These are phyloP conservation scores for Criorhina ranunculi DNA, from an alignment of 2,888 invertebrate species.

Conservation along the genomic window DNA sequence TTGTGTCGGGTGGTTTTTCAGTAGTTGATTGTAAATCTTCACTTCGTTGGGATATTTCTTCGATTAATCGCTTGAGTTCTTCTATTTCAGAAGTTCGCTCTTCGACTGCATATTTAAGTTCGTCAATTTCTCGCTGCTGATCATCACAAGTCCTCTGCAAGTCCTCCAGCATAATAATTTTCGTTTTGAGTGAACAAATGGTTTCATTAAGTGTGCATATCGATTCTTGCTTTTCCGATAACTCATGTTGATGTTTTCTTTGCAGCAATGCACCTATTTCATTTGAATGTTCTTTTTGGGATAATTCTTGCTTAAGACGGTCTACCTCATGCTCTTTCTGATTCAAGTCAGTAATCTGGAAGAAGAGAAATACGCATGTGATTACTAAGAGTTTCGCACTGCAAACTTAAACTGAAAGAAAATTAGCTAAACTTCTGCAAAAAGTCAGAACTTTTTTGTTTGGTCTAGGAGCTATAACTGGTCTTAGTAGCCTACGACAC, in stretches of 20 bases:
- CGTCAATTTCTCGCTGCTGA: slow-evolving; percentile 79
- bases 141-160: slow-evolving; percentile 79
- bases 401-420: too few species aligned
- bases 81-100: slow-evolving; percentile 78
- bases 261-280: not conserved
- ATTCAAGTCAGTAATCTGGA: slow-evolving; percentile 47
- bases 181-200: slow-evolving; percentile 78
- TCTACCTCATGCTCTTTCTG: slow-evolving; percentile 48
- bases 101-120: slow-evolving; percentile 78
- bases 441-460: too few species aligned
- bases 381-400: too few species aligned
- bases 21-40: not conserved
- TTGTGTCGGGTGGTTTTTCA: not conserved
- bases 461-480: too few species aligned
- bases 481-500: too few species aligned
- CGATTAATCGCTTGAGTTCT: slow-evolving; percentile 52
- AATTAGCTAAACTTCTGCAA: too few species aligned
- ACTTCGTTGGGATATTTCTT: not conserved
- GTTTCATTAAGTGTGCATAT: slow-evolving; percentile 78
- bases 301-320: slow-evolving; percentile 32
- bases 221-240: slow-evolving; percentile 38
- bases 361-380: not conserved
- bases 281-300: slow-evolving; percentile 18
- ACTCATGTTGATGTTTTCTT: slow-evolving; percentile 40
- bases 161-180: slow-evolving; percentile 78